Evolutionary conservation across 2,888 invertebrate species (phyloP).

Genomic region (Andrena haemorrhoa): DNA sequence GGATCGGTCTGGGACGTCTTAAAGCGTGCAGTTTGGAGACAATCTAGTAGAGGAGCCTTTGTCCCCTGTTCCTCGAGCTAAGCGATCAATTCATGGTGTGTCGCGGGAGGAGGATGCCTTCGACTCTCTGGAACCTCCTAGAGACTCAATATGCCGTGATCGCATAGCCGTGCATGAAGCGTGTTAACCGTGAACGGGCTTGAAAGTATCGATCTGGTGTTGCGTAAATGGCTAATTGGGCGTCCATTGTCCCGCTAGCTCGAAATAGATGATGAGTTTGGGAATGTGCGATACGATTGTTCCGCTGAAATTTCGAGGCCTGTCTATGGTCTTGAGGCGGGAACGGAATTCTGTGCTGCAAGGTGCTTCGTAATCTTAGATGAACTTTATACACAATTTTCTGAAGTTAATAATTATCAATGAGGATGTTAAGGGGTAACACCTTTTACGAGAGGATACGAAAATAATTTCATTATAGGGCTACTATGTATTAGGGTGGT

Average conservation of each 20-base stretch:
- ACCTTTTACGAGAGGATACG: too few relatives aligned
- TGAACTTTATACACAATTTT: too few relatives aligned
- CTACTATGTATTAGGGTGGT: too few relatives aligned
- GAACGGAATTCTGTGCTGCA: too few relatives aligned
- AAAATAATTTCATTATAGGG: too few relatives aligned
- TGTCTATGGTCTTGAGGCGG: too few relatives aligned
- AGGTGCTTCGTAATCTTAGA: too few relatives aligned
- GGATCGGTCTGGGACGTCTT: conserved; percentile 52
- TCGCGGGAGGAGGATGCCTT: not conserved
- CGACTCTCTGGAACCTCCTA: conserved; percentile 32
- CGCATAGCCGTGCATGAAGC: conserved; percentile 38
- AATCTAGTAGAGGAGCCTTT: conserved; percentile 53
- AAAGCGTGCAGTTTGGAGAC: conserved; percentile 49
- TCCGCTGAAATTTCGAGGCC: too few relatives aligned
- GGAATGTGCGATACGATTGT: too few relatives aligned
- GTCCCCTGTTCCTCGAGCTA: conserved; percentile 34
- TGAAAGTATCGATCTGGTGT: not conserved
- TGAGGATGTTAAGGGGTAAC: too few relatives aligned
- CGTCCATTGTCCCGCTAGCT: not conserved
- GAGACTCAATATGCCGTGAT: conserved; percentile 44
- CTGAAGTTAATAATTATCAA: too few relatives aligned
- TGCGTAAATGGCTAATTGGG: conserved; percentile 7
- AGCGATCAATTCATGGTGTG: conserved; percentile 39
- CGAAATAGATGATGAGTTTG: not conserved
- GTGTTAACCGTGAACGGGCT: not conserved